These are phyloP conservation scores for Platysternon megacephalum DNA, from an alignment of 2,113 vertebrate genomes.

Conservation along the genomic window DNA sequence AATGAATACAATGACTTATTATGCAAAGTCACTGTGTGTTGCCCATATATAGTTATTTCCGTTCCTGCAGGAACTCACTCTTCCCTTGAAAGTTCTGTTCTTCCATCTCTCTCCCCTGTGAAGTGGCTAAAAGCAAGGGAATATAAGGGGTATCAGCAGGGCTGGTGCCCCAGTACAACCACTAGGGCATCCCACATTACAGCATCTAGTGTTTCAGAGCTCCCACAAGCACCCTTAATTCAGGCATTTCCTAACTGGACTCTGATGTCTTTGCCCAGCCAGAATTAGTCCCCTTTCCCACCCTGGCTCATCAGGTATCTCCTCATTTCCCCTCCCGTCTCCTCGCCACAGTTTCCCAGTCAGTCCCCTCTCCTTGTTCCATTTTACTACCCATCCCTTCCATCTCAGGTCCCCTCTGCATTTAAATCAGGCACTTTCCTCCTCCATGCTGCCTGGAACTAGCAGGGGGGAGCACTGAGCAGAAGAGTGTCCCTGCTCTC, in stretches of 20 bases:
- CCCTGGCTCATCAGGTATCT: background rate
- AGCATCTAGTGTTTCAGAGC: background rate
- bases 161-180: background rate
- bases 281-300: background rate
- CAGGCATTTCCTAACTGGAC: background rate
- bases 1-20: rapidly evolving
- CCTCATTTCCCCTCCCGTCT: too few species aligned
- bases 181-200: background rate
- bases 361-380: background rate
- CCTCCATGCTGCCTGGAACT: background rate
- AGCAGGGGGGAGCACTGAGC: background rate
- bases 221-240: background rate
- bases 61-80: background rate
- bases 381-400: background rate
- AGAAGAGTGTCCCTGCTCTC: background rate
- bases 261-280: background rate
- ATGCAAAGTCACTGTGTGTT: background rate
- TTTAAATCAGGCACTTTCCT: background rate
- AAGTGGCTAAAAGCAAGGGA: background rate
- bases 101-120: background rate
- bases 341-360: background rate
- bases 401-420: background rate
- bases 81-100: background rate
- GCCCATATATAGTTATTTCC: background rate
- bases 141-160: background rate